Evolutionary conservation across 2,888 invertebrate species (phyloP).

Genomic region (Pogonocherus hispidulus): DNA sequence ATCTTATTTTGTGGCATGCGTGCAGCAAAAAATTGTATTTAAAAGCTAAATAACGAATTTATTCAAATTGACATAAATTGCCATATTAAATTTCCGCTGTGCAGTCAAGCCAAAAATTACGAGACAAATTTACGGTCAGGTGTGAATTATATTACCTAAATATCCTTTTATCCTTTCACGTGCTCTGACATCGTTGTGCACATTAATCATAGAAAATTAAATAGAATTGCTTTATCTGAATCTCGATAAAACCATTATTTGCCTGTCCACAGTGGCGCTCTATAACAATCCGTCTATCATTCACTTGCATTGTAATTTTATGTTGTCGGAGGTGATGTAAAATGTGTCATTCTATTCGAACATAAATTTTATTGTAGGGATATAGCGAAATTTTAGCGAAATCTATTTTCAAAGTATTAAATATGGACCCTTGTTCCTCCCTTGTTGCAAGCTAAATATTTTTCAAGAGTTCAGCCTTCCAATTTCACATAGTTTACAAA

Average conservation of each 20-base stretch:
- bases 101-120: background rate
- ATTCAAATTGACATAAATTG: slow-evolving; percentile 5
- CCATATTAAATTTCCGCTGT: background rate
- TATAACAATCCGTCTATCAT: slow-evolving; percentile 19
- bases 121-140: slow-evolving; percentile 16
- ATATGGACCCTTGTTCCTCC: background rate
- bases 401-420: background rate
- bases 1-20: background rate
- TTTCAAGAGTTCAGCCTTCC: no score
- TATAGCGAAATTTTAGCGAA: background rate
- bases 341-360: background rate
- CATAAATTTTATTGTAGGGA: background rate
- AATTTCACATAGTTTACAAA: no score
- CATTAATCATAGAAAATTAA: slow-evolving; percentile 17
- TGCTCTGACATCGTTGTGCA: slow-evolving; percentile 6
- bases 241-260: slow-evolving; percentile 16
- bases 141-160: slow-evolving; percentile 12
- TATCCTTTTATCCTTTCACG: slow-evolving; percentile 3
- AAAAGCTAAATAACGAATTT: background rate
- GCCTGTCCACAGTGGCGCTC: background rate
- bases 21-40: no score
- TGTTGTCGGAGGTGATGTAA: background rate
- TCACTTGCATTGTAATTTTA: slow-evolving; percentile 6
- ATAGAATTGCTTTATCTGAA: slow-evolving; percentile 22
- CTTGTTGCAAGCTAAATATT: no score